phyloP scores from a whole-genome alignment of 2,113 vertebrate genomes.

The Brienomyrus longianalis region DNA sequence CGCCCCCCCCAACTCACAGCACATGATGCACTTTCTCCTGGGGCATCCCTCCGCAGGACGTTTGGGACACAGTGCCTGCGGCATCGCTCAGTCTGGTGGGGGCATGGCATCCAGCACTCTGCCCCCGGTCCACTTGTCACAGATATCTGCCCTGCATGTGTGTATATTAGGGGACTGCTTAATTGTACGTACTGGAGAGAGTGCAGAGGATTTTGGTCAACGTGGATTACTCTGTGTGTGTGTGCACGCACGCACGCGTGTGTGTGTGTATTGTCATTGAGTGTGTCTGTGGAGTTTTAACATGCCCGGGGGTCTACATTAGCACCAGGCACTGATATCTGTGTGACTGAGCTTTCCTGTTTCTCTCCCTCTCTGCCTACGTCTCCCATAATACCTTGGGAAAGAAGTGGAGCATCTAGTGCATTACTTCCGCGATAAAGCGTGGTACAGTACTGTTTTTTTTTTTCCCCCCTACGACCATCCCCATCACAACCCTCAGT shows the following conservation, averaged over 20 bases:
- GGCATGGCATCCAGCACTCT: background rate
- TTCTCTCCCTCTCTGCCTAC: constrained; percentile 68
- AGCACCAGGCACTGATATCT: background rate
- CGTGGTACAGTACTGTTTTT: constrained; percentile 86
- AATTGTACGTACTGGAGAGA: background rate
- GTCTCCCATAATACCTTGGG: constrained; percentile 72
- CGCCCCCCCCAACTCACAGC: background rate
- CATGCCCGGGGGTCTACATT: background rate
- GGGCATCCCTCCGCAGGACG: background rate
- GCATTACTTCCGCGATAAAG: constrained; percentile 89
- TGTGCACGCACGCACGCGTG: background rate
- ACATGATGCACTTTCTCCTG: background rate
- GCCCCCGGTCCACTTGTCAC: background rate
- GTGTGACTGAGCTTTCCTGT: background rate
- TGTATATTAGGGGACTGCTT: background rate
- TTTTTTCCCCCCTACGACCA: constrained; percentile 51
- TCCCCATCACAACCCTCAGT: background rate
- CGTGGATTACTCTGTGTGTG: background rate
- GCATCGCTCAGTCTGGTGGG: background rate
- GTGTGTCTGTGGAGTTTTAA: background rate
- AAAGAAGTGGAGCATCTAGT: constrained; percentile 90
- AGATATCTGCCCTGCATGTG: constrained; percentile 2
- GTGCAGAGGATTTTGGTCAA: background rate
- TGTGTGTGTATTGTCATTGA: background rate
- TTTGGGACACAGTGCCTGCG: background rate